Conservation (phyloP, 2,888 invertebrate genomes). For the Microctonus aethiopoides region DNA sequence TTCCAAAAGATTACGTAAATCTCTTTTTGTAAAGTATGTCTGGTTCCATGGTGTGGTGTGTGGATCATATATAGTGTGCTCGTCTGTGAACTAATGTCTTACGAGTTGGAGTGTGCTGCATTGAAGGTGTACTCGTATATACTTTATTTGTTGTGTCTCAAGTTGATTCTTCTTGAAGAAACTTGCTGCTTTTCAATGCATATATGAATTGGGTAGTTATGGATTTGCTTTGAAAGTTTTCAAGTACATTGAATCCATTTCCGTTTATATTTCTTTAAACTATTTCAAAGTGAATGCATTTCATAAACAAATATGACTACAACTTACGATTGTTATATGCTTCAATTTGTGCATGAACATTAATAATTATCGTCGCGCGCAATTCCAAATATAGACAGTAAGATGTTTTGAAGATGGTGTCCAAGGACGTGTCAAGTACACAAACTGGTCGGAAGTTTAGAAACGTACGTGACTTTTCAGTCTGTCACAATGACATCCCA, state of each 20-base stretch:
- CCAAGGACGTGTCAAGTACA: conserved; percentile 25
- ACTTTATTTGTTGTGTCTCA: conserved; percentile 1
- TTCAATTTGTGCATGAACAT: background rate
- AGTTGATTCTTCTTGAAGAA: conserved; percentile 11
- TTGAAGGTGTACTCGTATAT: too few species aligned
- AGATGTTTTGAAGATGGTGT: conserved; percentile 13
- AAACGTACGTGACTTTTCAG: conserved; percentile 30
- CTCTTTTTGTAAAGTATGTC: conserved; percentile 21
- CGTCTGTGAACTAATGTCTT: conserved; percentile 8
- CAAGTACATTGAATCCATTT: background rate
- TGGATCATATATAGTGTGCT: background rate
- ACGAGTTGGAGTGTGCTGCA: conserved; percentile 10
- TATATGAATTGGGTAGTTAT: background rate
- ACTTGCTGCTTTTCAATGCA: background rate
- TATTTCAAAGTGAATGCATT: background rate
- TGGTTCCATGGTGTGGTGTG: background rate
- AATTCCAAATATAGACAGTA: background rate
- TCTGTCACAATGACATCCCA: background rate
- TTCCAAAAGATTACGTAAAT: conserved; percentile 43
- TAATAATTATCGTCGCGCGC: background rate
- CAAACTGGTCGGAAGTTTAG: background rate
- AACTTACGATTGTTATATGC: background rate
- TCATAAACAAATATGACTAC: background rate
- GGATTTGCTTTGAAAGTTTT: background rate
- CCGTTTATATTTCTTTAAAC: background rate